phyloP scores from a whole-genome alignment of 2,888 invertebrate genomes.

The Sialis fuliginosa region DNA sequence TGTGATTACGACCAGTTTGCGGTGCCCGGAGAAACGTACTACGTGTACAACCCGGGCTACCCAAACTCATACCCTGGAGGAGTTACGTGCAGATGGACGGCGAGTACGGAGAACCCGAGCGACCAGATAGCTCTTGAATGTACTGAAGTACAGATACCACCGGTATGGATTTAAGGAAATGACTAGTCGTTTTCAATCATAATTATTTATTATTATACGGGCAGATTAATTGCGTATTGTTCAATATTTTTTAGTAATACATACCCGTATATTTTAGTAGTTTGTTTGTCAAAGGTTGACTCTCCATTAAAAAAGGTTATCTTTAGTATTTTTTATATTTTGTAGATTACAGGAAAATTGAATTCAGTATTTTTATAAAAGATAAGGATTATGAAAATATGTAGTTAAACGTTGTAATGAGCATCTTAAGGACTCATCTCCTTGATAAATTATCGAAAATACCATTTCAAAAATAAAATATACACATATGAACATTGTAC shows the following conservation, averaged over 20 bases:
- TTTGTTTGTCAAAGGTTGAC: no score
- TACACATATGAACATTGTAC: no score
- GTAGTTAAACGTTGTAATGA: no score
- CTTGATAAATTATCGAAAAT: no score
- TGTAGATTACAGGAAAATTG: no score
- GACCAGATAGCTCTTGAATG: slow-evolving; percentile 31
- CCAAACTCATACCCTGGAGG: slow-evolving; percentile 24
- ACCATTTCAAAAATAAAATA: no score
- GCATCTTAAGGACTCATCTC: no score
- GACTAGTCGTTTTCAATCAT: no score
- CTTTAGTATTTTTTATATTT: no score
- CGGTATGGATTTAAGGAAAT: slow-evolving; percentile 27
- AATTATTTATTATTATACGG: background rate
- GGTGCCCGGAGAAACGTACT: slow-evolving; percentile 21
- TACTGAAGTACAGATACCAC: slow-evolving; percentile 26
- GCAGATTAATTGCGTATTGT: background rate
- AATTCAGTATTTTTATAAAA: no score
- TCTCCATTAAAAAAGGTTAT: no score
- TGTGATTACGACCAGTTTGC: slow-evolving; percentile 30
- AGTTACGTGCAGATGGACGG: slow-evolving; percentile 32
- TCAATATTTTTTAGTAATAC: background rate
- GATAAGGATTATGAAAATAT: no score
- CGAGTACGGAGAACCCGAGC: slow-evolving; percentile 18
- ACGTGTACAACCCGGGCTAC: slow-evolving; percentile 30
- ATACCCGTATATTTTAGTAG: background rate